Evolutionary conservation across 2,888 invertebrate species (phyloP).

Genomic region (Hipparchia sbordonii): DNA sequence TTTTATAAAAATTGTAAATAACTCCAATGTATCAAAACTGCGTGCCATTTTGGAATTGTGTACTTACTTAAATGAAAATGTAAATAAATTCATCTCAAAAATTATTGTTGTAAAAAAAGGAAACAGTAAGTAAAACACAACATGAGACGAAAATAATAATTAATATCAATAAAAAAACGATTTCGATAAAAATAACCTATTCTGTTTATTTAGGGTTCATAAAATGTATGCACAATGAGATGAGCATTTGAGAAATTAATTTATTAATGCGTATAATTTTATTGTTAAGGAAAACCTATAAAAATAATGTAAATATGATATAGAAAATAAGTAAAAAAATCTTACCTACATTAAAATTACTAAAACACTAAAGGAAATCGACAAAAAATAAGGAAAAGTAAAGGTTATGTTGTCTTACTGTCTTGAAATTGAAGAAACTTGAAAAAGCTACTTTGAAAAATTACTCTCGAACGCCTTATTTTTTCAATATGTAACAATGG

Average conservation of each 20-base stretch:
- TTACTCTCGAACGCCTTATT: too few species aligned
- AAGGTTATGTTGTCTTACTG: neutral
- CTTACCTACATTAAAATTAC: neutral
- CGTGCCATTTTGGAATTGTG: constrained; percentile 36
- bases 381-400: neutral
- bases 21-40: constrained; percentile 11
- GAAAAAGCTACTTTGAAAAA: too few species aligned
- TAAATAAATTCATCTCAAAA: constrained; percentile 20
- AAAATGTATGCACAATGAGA: neutral
- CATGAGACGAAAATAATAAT: neutral
- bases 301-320: constrained; percentile 23
- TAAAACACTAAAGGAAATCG: neutral
- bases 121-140: neutral
- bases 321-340: constrained; percentile 10
- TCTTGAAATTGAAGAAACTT: too few species aligned
- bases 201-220: neutral
- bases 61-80: constrained; percentile 27
- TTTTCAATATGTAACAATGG: neutral
- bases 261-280: neutral
- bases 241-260: neutral
- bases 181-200: neutral
- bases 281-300: neutral
- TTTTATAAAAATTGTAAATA: constrained; percentile 3
- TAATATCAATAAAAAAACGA: neutral
- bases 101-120: neutral